A percentile compares a stretch with the other conserved stretches of the same genome.
Evolutionary conservation across 1,140 invertebrate genomes (phyloP).

Genomic region (Parasteatoda tepidariorum): DNA sequence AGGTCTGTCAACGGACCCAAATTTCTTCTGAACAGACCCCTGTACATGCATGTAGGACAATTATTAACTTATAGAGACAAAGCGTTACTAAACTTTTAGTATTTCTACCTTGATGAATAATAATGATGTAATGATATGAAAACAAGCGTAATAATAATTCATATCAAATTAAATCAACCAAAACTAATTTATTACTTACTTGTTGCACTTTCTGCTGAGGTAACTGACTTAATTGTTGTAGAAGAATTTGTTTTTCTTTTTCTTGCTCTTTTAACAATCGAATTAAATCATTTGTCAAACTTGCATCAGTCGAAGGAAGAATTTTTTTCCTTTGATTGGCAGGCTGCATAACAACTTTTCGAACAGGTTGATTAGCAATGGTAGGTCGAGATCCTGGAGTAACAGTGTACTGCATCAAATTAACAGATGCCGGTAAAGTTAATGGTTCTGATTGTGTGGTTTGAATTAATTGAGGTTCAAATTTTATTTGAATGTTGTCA

Average conservation of each 20-base stretch:
- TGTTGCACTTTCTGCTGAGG: constrained; percentile 54
- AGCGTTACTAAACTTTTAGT: too few species aligned
- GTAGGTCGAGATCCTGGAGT: constrained; percentile 1
- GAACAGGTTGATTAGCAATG: constrained; percentile 11
- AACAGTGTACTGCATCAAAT: constrained; percentile 37
- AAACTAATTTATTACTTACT: constrained; percentile 7
- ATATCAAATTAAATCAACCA: too few species aligned
- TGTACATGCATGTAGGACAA: too few species aligned
- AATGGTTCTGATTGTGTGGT: neutral
- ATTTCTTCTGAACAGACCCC: too few species aligned
- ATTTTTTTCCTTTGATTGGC: constrained; percentile 29
- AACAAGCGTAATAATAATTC: too few species aligned
- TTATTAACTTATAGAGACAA: too few species aligned
- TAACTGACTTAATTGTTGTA: constrained; percentile 46
- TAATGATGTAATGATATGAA: too few species aligned
- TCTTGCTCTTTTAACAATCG: constrained; percentile 23
- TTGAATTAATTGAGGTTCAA: constrained; percentile 22
- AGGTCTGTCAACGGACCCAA: too few species aligned
- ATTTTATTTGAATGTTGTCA: constrained; percentile 31
- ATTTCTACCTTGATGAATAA: too few species aligned
- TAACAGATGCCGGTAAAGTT: neutral
- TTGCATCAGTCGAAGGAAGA: constrained; percentile 17
- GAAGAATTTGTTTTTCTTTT: constrained; percentile 22
- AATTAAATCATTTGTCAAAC: constrained; percentile 20
- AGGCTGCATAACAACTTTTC: constrained; percentile 30